phyloP scores from a whole-genome alignment of 2,888 invertebrate genomes.

The Vesta saturnalis region DNA sequence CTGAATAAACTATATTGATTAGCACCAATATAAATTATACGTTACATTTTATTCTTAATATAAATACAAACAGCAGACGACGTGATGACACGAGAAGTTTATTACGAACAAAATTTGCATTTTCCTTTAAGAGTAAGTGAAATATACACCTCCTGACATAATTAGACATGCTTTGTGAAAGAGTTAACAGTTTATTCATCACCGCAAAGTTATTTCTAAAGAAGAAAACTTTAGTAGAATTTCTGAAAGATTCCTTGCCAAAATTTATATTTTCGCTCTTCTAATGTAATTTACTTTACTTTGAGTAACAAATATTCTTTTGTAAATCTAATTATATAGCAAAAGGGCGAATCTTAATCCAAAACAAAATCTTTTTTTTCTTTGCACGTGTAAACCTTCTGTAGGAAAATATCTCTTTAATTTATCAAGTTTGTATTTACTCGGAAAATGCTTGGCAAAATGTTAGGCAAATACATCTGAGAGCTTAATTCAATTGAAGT shows the following conservation, averaged over 20 bases:
- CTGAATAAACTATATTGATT: too few relatives aligned
- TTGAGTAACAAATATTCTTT: slow-evolving; percentile 32
- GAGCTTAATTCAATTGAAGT: slow-evolving; percentile 46
- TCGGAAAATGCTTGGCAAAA: slow-evolving; percentile 42
- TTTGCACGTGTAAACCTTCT: slow-evolving; percentile 12
- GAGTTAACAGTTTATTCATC: too few relatives aligned
- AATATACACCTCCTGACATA: too few relatives aligned
- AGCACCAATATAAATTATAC: too few relatives aligned
- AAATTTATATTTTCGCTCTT: slow-evolving; percentile 28
- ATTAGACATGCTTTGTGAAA: too few relatives aligned
- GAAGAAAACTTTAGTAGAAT: background rate
- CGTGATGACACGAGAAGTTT: too few relatives aligned
- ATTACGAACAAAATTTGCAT: too few relatives aligned
- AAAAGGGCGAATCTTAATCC: slow-evolving; percentile 18
- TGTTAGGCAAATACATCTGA: slow-evolving; percentile 46
- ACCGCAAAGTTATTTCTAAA: too few relatives aligned
- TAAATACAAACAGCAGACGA: too few relatives aligned
- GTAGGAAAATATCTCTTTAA: slow-evolving; percentile 25
- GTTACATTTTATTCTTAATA: too few relatives aligned
- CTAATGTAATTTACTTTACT: slow-evolving; percentile 27
- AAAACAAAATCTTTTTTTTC: slow-evolving; percentile 13
- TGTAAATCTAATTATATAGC: slow-evolving; percentile 25
- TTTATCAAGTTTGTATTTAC: slow-evolving; percentile 38
- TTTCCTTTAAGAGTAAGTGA: too few relatives aligned
- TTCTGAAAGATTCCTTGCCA: slow-evolving; percentile 14